These are phyloP conservation scores for Mormyrus proboscirostris DNA, from an alignment of 2,797 vertebrate species.

Conservation along the genomic window DNA sequence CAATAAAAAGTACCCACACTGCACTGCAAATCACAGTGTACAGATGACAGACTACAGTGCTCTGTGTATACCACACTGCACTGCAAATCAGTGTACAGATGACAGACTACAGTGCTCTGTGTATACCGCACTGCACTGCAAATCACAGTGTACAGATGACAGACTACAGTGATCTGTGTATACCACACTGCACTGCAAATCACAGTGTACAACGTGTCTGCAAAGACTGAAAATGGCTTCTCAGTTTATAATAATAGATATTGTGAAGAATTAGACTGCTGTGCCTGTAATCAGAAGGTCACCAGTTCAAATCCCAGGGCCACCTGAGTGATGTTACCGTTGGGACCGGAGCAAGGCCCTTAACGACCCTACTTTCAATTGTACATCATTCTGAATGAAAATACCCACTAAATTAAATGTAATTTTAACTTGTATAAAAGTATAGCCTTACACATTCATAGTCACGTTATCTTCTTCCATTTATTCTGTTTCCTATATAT, in stretches of 20 bases:
- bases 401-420: not conserved
- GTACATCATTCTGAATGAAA: not conserved
- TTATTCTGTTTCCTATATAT: not conserved
- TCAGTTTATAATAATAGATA: not conserved
- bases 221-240: not conserved
- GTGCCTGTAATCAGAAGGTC: not conserved
- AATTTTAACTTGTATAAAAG: not conserved
- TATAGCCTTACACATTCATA: not conserved
- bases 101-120: not conserved
- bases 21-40: not conserved
- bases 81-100: not conserved
- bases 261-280: not conserved
- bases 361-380: not conserved
- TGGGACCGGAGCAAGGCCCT: not conserved
- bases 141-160: not conserved
- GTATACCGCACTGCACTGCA: not conserved
- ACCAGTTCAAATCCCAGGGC: not conserved
- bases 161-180: not conserved
- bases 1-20: not conserved
- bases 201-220: not conserved
- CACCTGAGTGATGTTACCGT: not conserved
- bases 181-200: not conserved
- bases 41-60: not conserved
- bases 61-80: not conserved
- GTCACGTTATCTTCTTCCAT: not conserved